Conservation (phyloP, 2,113 vertebrate genomes). For the Centropristis striata region DNA sequence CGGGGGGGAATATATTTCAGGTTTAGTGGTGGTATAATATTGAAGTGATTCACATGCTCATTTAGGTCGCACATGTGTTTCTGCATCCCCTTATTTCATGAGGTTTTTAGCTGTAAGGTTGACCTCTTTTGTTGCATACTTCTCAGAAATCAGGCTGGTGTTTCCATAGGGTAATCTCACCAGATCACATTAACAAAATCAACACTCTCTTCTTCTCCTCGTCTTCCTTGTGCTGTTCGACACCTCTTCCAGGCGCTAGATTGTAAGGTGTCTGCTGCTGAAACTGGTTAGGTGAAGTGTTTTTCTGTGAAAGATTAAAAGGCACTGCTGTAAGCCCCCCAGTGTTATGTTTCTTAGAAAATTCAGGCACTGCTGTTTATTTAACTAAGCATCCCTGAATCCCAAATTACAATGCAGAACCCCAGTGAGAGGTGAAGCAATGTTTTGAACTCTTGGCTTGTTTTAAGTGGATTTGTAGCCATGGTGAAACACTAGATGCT, state of each 20-base stretch:
- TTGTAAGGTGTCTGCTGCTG: constrained; percentile 15
- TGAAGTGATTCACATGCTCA: neutral
- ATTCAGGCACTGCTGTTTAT: constrained; percentile 33
- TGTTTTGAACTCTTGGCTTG: neutral
- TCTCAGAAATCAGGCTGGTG: constrained; percentile 27
- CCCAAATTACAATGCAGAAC: neutral
- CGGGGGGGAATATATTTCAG: neutral
- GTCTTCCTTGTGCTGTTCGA: constrained; percentile 15
- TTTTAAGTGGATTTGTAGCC: constrained; percentile 2
- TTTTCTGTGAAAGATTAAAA: constrained; percentile 23
- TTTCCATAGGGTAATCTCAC: constrained; percentile 32
- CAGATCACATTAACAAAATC: constrained; percentile 6
- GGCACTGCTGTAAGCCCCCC: neutral
- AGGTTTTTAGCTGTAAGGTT: constrained; percentile 1
- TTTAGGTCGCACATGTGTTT: neutral
- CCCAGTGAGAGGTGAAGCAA: neutral
- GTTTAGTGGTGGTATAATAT: neutral
- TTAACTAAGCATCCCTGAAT: constrained; percentile 16
- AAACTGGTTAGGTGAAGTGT: constrained; percentile 17
- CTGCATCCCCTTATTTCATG: neutral
- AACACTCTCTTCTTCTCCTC: constrained; percentile 23
- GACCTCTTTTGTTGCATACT: constrained; percentile 3
- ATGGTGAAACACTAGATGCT: neutral
- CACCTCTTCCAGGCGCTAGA: constrained; percentile 31
- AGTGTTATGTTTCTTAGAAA: constrained; percentile 14